Base-by-base conservation (phyloP, 2,888 invertebrate species). In the Nasonovia ribisnigri region DNA sequence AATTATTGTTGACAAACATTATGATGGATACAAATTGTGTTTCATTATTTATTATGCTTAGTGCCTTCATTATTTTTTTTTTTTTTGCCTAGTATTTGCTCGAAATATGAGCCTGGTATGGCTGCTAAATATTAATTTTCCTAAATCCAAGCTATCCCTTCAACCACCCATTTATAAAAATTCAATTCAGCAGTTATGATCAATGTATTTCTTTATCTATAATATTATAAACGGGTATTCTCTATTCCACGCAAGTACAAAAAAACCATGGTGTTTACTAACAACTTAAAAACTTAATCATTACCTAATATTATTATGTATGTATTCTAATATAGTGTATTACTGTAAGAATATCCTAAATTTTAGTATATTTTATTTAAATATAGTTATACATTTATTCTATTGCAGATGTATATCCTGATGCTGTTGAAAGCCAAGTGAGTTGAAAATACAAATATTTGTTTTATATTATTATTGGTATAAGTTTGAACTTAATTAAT, bases 401-500 rank as follows among this genome's bases (percentile, higher is more conserved):
- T 88, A 77, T 92, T 92, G 29, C 54, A 92, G 92, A 88, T 54
- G 6, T 42, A 43, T 43, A 88, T 77, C n/a, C 51, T 77, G 88
- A 88, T 51, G 24, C 29, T 51, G 43, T 51, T 43, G 48, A 48
- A 60, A 88, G 88, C 16, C 24, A 88, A 77, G 92, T 92, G 6
- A 88, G 92, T 88, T 60, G 3, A 86, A 42, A 60, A 43, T 46
- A 91, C 20, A 54, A 51, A 90, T 46, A 54, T 10, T 46, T 48
- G 36, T 11, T 46, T 46, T 36, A n/a, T 77, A 60, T 48, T 92
- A 43, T n/a, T 46, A 48, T 87, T 29, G 16, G 10, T 67, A 67
- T n/a, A 86, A 86, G 10, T 43, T 36, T 2, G 24, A 48, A 67
- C 10, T n/a, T 46, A 24, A 84, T 57, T 42, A 91, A 29, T 54